Conservation (phyloP, 2,113 vertebrate genomes). For the Megalops atlanticus region DNA sequence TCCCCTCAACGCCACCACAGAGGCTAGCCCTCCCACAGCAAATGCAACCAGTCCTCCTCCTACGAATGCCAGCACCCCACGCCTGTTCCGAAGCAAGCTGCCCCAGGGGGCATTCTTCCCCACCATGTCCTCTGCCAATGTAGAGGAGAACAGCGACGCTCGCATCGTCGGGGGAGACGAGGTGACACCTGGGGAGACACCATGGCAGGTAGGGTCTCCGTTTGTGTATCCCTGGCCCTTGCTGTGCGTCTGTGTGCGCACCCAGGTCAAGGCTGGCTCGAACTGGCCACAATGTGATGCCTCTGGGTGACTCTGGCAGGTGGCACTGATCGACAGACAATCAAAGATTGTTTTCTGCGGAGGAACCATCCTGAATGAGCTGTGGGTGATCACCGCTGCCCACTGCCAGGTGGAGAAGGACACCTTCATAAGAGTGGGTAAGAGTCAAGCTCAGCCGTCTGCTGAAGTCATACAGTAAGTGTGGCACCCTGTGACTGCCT, state of each 20-base stretch:
- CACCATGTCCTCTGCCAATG: constrained; percentile 39
- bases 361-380: constrained; percentile 80
- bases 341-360: constrained; percentile 75
- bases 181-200: constrained; percentile 81
- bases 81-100: background rate
- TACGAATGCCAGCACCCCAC: background rate
- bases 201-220: constrained; percentile 88
- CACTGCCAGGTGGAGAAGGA: constrained; percentile 72
- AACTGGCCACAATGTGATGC: background rate
- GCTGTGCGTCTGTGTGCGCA: background rate
- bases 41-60: background rate
- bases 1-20: background rate
- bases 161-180: constrained; percentile 82
- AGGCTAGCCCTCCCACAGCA: background rate
- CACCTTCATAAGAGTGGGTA: constrained; percentile 72
- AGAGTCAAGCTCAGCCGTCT: background rate
- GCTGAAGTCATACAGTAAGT: background rate
- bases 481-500: no score
- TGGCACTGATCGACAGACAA: constrained; percentile 60
- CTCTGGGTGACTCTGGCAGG: constrained; percentile 61
- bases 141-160: background rate
- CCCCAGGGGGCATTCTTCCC: constrained; percentile 44
- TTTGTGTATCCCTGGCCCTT: background rate
- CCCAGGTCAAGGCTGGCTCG: background rate
- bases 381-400: constrained; percentile 89